Conservation (phyloP, 2,888 invertebrate genomes). For the Heliconius erato region DNA sequence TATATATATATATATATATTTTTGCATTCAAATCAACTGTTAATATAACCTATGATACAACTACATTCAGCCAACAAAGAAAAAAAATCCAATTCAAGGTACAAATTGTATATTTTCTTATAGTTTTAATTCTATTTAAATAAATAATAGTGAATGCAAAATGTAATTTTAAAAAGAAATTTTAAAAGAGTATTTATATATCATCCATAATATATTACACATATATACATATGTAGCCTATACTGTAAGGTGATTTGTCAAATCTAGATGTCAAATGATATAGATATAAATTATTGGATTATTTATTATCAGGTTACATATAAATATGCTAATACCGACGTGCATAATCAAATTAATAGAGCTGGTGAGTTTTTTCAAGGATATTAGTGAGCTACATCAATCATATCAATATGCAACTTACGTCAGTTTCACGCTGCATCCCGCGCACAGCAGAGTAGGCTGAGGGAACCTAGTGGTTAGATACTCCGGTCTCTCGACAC, state of each 20-base stretch:
- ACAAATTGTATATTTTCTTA: not conserved
- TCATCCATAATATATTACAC: not conserved
- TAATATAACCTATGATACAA: no score
- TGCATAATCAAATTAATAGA: conserved; percentile 79
- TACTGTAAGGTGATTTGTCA: conserved; percentile 2
- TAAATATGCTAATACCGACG: conserved; percentile 79
- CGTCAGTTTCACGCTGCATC: no score
- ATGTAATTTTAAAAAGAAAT: not conserved
- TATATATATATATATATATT: no score
- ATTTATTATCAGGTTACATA: conserved; percentile 22
- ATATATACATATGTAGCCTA: not conserved
- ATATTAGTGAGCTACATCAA: not conserved
- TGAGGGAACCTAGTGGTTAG: no score
- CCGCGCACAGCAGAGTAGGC: no score
- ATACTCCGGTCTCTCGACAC: no score
- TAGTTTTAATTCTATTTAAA: not conserved
- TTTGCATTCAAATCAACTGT: no score
- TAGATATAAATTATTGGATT: conserved; percentile 13
- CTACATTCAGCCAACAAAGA: no score
- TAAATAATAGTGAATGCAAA: not conserved
- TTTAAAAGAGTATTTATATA: not conserved
- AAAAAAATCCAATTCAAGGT: not conserved
- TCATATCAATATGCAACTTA: conserved; percentile 25
- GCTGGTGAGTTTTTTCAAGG: conserved; percentile 67
- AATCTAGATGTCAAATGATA: conserved; percentile 17